Evolutionary conservation across 1,140 invertebrate genomes (phyloP).

Genomic region (Leucophenga varia): DNA sequence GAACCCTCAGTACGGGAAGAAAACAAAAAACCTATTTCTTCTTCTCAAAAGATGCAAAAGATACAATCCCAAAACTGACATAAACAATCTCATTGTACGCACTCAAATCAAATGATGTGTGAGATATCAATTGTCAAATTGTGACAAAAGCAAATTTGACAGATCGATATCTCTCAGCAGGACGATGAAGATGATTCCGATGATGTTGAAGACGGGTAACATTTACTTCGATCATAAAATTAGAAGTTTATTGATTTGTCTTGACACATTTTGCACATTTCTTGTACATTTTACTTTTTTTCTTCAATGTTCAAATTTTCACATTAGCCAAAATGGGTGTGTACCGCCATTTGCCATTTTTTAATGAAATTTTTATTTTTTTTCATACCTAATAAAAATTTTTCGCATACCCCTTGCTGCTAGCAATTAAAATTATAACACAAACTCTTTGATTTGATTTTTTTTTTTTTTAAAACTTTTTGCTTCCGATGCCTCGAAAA

Average conservation of each 20-base stretch:
- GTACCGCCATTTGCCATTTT: not conserved
- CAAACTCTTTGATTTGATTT: too few relatives aligned
- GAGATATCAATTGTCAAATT: conserved; percentile 19
- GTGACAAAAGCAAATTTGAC: conserved; percentile 14
- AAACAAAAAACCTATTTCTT: too few relatives aligned
- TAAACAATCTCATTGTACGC: conserved; percentile 54
- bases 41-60: too few relatives aligned
- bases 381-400: too few relatives aligned
- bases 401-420: too few relatives aligned
- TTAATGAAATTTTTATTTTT: too few relatives aligned
- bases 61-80: conserved; percentile 31
- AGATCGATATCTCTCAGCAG: conserved; percentile 9
- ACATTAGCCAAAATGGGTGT: not conserved
- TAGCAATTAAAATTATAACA: too few relatives aligned
- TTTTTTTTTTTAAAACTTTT: not conserved
- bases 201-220: too few relatives aligned
- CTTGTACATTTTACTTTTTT: not conserved
- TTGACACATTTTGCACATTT: conserved; percentile 3
- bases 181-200: too few relatives aligned
- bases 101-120: conserved; percentile 41
- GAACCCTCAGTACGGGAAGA: too few relatives aligned
- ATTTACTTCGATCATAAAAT: conserved; percentile 7
- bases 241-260: conserved; percentile 18
- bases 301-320: not conserved
- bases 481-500: conserved; percentile 32